These are phyloP conservation scores for Acrobasis consociella DNA, from an alignment of 2,888 invertebrate species.

Conservation along the genomic window DNA sequence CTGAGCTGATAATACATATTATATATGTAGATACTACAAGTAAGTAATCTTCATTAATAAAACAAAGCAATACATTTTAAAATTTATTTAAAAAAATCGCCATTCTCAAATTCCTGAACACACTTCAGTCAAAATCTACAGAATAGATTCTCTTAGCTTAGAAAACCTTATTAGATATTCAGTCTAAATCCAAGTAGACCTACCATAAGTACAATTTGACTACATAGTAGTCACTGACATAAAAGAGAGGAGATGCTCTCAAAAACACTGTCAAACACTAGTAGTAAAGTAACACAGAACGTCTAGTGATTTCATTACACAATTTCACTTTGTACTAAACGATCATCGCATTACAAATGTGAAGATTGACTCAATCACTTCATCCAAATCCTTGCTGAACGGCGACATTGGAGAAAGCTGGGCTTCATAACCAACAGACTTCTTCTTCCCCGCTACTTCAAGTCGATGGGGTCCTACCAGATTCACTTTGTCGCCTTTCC, in stretches of 20 bases:
- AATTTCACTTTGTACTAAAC: not conserved
- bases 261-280: conserved; percentile 25
- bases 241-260: conserved; percentile 1
- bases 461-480: conserved; percentile 64
- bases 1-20: not conserved
- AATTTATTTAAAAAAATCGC: conserved; percentile 4
- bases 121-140: not conserved
- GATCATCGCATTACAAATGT: conserved; percentile 75
- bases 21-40: no score
- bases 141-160: not conserved
- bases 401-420: conserved; percentile 75
- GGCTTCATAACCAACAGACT: conserved; percentile 60
- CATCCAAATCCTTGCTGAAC: conserved; percentile 75
- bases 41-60: not conserved
- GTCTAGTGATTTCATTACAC: conserved; percentile 19
- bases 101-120: not conserved
- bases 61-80: not conserved
- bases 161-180: not conserved
- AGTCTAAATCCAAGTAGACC: not conserved
- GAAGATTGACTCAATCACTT: conserved; percentile 75
- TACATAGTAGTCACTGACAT: conserved; percentile 2
- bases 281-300: conserved; percentile 9
- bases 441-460: conserved; percentile 67
- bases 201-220: not conserved
- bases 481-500: conserved; percentile 65